These are phyloP conservation scores for Oxystoma pomonae DNA, from an alignment of 2,888 invertebrate species.

Conservation along the genomic window DNA sequence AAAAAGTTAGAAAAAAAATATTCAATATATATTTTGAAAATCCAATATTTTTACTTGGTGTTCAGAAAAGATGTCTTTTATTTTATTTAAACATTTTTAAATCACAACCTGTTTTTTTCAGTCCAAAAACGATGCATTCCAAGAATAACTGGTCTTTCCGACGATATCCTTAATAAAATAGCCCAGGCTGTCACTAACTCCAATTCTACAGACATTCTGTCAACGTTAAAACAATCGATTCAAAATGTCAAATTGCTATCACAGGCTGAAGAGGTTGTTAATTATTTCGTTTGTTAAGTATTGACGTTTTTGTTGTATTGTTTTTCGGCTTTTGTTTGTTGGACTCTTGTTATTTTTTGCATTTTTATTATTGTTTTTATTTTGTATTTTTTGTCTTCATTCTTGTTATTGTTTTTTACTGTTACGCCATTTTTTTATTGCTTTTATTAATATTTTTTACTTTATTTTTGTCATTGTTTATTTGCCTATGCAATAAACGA, in stretches of 20 bases:
- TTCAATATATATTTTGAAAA: too few relatives aligned
- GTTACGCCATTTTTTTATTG: neutral
- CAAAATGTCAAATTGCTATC: slow-evolving; percentile 49
- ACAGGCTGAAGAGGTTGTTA: slow-evolving; percentile 48
- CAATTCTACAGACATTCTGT: neutral
- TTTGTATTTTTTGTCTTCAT: neutral
- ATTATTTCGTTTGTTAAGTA: neutral
- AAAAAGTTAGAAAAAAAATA: too few relatives aligned
- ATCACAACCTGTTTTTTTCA: slow-evolving; percentile 32
- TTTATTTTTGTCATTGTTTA: too few relatives aligned
- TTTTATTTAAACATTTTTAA: neutral
- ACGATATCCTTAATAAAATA: neutral
- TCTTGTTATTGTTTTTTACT: neutral
- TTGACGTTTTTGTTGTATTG: neutral
- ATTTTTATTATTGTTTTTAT: neutral
- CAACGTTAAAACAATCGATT: slow-evolving; percentile 43
- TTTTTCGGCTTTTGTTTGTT: slow-evolving; percentile 2
- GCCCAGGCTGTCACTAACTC: slow-evolving; percentile 4
- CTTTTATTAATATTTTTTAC: too few relatives aligned
- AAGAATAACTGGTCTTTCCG: slow-evolving; percentile 18
- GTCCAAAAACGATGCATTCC: slow-evolving; percentile 57
- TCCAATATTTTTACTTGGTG: too few relatives aligned
- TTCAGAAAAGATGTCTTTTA: too few relatives aligned
- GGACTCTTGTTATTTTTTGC: neutral
- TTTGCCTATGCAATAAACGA: too few relatives aligned